Percentiles rank a stretch among this genome's conserved stretches.
These are phyloP conservation scores for Drepanosiphum platanoidis DNA, from an alignment of 2,888 invertebrate genomes.

Conservation along the genomic window DNA sequence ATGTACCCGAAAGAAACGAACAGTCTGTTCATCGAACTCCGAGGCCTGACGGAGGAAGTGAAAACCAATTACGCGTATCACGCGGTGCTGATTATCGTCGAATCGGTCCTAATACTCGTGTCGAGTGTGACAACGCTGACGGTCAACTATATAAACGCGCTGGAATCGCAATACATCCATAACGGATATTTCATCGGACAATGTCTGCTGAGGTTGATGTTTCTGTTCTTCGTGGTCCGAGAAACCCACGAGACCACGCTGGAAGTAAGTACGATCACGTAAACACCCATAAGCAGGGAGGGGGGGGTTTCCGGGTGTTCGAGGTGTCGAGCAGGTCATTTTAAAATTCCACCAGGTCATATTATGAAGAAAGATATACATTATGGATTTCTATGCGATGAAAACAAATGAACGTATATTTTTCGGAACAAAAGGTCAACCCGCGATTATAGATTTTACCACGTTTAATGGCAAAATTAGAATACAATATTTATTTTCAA, in stretches of 20 bases:
- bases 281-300: too few relatives aligned
- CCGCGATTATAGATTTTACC: too few relatives aligned
- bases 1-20: constrained; percentile 21
- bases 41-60: constrained; percentile 54
- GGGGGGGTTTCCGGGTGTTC: too few relatives aligned
- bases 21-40: constrained; percentile 24
- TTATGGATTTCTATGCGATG: too few relatives aligned
- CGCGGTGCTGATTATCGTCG: constrained; percentile 58
- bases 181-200: constrained; percentile 25
- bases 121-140: constrained; percentile 55
- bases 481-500: too few relatives aligned
- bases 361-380: too few relatives aligned
- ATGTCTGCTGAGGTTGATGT: constrained; percentile 4
- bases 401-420: too few relatives aligned
- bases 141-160: constrained; percentile 1
- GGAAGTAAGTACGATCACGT: constrained; percentile 8
- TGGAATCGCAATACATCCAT: background rate
- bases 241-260: constrained; percentile 6
- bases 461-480: too few relatives aligned
- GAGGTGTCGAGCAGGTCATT: too few relatives aligned
- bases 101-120: constrained; percentile 61
- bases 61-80: constrained; percentile 62
- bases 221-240: constrained; percentile 29
- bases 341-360: too few relatives aligned
- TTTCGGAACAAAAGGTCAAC: too few relatives aligned